Conservation (phyloP, 2,888 invertebrate genomes). For the Plagodis pulveraria region DNA sequence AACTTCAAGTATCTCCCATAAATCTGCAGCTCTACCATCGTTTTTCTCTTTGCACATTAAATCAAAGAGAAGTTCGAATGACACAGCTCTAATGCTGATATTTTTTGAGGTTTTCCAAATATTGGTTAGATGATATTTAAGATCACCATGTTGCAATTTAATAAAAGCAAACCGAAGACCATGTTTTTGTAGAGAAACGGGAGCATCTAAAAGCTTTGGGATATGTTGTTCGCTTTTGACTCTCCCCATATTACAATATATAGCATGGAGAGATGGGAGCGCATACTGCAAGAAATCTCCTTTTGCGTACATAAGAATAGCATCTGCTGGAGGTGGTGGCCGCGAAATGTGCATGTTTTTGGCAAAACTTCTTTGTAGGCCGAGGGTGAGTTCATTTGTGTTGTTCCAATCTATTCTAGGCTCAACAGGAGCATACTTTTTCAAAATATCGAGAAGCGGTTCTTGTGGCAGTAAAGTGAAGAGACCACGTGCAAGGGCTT, state of each 20-base stretch:
- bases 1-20: constrained; percentile 56
- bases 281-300: constrained; percentile 68
- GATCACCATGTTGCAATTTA: constrained; percentile 51
- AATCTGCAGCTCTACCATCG: constrained; percentile 39
- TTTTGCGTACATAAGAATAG: constrained; percentile 59
- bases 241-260: constrained; percentile 61
- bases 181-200: constrained; percentile 69
- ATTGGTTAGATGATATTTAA: constrained; percentile 51
- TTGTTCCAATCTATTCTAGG: constrained; percentile 61
- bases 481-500: constrained; percentile 55
- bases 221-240: constrained; percentile 46
- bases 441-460: constrained; percentile 49
- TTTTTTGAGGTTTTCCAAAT: constrained; percentile 63
- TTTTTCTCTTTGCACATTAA: constrained; percentile 57
- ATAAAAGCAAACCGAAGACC: constrained; percentile 60
- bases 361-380: constrained; percentile 60
- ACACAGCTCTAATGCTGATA: constrained; percentile 59
- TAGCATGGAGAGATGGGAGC: constrained; percentile 62
- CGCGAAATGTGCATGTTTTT: constrained; percentile 68
- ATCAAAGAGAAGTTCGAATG: constrained; percentile 58
- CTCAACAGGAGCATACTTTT: constrained; percentile 57
- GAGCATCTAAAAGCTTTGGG: constrained; percentile 54
- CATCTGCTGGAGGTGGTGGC: constrained; percentile 60
- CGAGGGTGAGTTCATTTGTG: constrained; percentile 54
- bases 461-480: constrained; percentile 52